A percentile compares a stretch with the other conserved stretches of the same genome.
Evolutionary conservation across 2,797 vertebrate species (phyloP).

Genomic region (Sylvia borin): DNA sequence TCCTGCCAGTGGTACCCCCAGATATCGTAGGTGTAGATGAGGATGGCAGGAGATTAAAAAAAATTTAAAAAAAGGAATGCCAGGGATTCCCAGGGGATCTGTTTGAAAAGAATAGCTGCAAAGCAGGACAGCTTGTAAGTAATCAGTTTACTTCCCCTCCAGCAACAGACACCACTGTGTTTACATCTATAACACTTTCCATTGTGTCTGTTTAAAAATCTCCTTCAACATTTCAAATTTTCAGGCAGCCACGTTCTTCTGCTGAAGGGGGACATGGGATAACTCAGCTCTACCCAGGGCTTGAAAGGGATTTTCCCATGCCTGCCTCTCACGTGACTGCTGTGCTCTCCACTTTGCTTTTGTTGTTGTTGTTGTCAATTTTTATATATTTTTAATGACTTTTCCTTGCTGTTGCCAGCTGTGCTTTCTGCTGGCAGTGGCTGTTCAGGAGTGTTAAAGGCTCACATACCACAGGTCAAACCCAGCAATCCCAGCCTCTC

Average conservation of each 20-base stretch:
- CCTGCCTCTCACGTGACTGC: not conserved
- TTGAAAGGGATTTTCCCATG: not conserved
- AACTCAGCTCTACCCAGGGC: not conserved
- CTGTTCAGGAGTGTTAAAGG: not conserved
- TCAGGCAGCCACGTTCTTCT: not conserved
- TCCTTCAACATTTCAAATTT: not conserved
- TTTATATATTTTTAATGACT: not conserved
- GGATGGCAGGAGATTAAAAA: not conserved
- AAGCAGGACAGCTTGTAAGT: not conserved
- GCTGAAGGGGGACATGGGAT: not conserved
- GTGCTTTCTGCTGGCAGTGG: not conserved
- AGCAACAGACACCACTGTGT: not conserved
- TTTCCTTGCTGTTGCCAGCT: not conserved
- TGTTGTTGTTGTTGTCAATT: not conserved
- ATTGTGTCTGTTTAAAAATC: not conserved
- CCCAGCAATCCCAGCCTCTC: not conserved
- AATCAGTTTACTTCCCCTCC: conserved; percentile 1
- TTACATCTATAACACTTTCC: not conserved
- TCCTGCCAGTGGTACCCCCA: not conserved
- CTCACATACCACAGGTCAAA: not conserved
- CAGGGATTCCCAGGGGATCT: not conserved
- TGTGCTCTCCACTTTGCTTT: not conserved
- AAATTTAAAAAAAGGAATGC: not conserved
- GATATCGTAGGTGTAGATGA: not conserved
- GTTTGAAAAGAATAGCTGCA: not conserved